Base-by-base conservation (phyloP, 2,888 invertebrate species). In the Meganola albula region DNA sequence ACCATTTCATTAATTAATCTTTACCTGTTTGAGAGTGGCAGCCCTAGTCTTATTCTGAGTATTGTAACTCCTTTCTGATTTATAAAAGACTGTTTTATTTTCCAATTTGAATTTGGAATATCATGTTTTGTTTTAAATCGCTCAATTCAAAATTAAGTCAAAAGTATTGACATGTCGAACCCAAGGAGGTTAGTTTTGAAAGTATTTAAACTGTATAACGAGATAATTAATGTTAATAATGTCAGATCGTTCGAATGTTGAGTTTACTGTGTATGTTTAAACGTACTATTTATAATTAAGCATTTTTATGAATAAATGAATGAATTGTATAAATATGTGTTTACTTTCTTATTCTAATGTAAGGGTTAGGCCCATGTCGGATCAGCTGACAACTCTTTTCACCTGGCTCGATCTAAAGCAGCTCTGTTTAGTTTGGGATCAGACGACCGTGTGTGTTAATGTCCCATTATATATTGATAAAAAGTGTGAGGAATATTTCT, bases 211-310 rank as follows among this genome's bases (percentile, higher is more conserved):
- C 52, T 59, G 52, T 48, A 58, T 61, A 52, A 57, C 52, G 20
- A 20, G 16, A 5, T 16, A 68, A 65, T 58, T 70, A 67, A 67
- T 58, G 54, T 60, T 57, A 64, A 63, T 73, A 73, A 64, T 67
- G 72, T 64, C 63, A 69, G 60, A 61, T 68, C 60, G 20, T 20
- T 53, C 69, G 63, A 50, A 47, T 48, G 62, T 67, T 53, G 74
- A 72, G 69, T 73, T 40, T 52, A 51, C 33, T 44, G 42, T 40
- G 49, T 37, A 53, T 55, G 53, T 52, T 54, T 74, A 71, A 66
- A 75, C 69, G 67, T 77, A 74, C 63, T 75, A 80, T 84, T 83
- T 83, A 83, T 77, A 80, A 72, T 67, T 67, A 80, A 66, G 74
- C 75, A 79, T 82, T 82, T 82, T 74, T 71, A 72, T 70, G 71